Percentiles rank a stretch among this genome's conserved stretches.
These are phyloP conservation scores for Bombyx mandarina DNA, from an alignment of 1,140 invertebrate genomes.

Conservation along the genomic window DNA sequence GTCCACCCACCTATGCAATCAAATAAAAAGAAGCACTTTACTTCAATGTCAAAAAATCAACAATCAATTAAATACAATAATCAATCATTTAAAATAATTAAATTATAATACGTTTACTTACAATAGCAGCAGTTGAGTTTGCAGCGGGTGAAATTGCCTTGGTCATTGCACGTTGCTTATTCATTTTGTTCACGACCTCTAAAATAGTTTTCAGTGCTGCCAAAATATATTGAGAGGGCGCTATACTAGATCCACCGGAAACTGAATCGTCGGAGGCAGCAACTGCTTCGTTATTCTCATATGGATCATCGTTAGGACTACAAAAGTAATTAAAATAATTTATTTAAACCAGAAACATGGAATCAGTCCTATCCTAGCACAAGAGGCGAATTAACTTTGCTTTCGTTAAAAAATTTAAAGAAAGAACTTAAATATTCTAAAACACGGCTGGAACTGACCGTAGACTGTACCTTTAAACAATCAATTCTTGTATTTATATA, in stretches of 20 bases:
- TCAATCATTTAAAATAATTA: not conserved
- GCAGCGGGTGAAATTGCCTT: constrained; percentile 7
- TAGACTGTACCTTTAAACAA: too few species aligned
- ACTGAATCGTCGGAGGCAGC: constrained; percentile 10
- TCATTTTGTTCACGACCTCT: constrained; percentile 56
- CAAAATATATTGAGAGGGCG: constrained; percentile 51
- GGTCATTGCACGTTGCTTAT: constrained; percentile 34
- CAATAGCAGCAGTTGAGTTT: constrained; percentile 33
- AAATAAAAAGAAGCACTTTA: not conserved
- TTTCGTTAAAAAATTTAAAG: too few species aligned
- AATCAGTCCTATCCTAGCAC: too few species aligned
- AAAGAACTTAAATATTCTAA: too few species aligned
- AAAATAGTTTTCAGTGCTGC: constrained; percentile 46
- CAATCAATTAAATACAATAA: not conserved
- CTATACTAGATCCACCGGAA: constrained; percentile 23
- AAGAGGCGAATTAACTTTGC: too few species aligned
- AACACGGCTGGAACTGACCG: too few species aligned
- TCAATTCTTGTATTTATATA: too few species aligned
- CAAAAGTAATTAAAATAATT: not conserved
- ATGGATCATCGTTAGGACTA: constrained; percentile 8
- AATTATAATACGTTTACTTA: constrained; percentile 19
- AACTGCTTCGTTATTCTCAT: constrained; percentile 2
- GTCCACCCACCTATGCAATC: too few species aligned
- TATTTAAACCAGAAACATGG: not conserved
- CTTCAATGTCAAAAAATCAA: not conserved